Base-by-base conservation (phyloP, 2,797 vertebrate genomes). In the Gymnothorax javanicus region DNA sequence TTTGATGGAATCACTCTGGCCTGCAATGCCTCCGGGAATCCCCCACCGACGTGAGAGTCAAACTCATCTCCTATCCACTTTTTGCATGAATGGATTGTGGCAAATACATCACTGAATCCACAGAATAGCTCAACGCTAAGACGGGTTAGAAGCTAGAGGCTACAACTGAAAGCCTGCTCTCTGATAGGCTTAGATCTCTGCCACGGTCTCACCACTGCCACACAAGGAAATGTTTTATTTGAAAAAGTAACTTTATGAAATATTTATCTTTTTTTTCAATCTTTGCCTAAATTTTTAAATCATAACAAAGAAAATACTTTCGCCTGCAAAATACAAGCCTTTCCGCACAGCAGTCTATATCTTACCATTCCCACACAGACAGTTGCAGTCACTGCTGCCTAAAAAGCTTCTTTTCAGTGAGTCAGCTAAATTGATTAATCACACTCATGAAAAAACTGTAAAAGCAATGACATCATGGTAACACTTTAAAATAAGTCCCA, bases 11-110 rank as follows among this genome's bases (percentile, higher is more conserved):
- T 96, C 57, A 0, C 0, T n/a, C 92, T 96, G 84, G 43, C 12
- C 23, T 96, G 96, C 57, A 90, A 93, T 86, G 96, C 95, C 2
- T 85, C 86, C 0, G 96, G 94, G 1, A 91, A 87, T 87, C 96
- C 96, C 0, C n/a, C 86, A 0, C 95, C 95, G 84, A 93, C 4
- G 95, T 96, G 89, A 52, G 94, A 93, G 67, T 84, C 6, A 4
- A 43, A 56, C 11, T n/a, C 23, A 0, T 33, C 15, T 25, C 67
- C 11, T 64, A 27, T 13, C 1, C 12, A 50, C 13, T 54, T 25
- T 27, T 25, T 67, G 0, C 15, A 50, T 15, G 20, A 15, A 50
- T 15, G 20, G 33, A 73, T 27, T 12, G 54, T 8, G 60, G 27
- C 50, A 57, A 79, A 27, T 84, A 54, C 7, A 33, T n/a, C 7